These are phyloP conservation scores for Schizopygopsis pylzovi DNA, from an alignment of 2,797 vertebrate species.

Conservation along the genomic window DNA sequence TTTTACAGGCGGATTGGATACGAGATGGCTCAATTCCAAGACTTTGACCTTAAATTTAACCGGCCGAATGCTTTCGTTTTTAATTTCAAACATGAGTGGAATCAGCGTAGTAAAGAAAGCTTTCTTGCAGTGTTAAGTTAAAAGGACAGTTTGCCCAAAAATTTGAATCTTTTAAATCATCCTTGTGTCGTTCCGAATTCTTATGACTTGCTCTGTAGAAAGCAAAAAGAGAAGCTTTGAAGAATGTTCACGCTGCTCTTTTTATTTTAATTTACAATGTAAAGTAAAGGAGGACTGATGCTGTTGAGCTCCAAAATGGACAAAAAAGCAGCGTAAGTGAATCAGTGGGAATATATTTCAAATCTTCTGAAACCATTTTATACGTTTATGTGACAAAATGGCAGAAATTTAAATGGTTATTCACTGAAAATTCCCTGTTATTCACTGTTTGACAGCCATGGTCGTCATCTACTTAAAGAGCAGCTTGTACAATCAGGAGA, in stretches of 20 bases:
- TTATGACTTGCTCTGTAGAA: not conserved
- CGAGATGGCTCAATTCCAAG: not conserved
- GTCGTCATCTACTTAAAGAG: not conserved
- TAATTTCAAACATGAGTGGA: slow-evolving; percentile 8
- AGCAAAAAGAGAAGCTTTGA: not conserved
- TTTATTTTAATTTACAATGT: not conserved
- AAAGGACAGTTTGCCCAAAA: not conserved
- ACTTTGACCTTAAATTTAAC: slow-evolving; percentile 23
- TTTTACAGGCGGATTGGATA: not conserved
- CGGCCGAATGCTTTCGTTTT: not conserved
- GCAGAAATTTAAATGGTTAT: not conserved
- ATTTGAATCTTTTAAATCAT: not conserved
- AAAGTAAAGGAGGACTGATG: not conserved
- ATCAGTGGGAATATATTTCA: not conserved
- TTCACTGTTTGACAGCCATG: not conserved
- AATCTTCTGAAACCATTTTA: not conserved
- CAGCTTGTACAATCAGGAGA: not conserved
- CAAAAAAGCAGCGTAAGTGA: not conserved
- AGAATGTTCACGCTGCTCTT: not conserved
- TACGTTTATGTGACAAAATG: not conserved
- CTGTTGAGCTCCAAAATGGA: not conserved
- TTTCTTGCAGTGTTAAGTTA: not conserved
- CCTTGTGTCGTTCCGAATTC: not conserved
- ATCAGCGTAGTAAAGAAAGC: not conserved
- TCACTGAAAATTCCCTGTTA: not conserved